These are phyloP conservation scores for Serinus canaria DNA, from an alignment of 2,113 vertebrate species.

Conservation along the genomic window DNA sequence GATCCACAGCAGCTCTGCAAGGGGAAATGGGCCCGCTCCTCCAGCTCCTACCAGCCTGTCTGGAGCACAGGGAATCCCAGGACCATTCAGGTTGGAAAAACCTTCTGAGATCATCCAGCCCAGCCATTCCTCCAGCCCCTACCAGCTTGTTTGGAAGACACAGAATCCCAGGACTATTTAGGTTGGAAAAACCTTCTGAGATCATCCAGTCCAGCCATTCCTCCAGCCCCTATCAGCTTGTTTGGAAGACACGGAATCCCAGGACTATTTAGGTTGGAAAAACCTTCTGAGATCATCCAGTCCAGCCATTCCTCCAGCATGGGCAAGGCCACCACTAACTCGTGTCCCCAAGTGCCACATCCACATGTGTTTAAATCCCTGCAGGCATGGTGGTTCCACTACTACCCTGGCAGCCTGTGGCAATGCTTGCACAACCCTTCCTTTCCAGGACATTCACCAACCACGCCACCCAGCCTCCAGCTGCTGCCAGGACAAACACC, in stretches of 20 bases:
- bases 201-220: background rate
- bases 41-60: background rate
- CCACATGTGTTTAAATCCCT: background rate
- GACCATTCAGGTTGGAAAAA: background rate
- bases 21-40: background rate
- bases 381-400: background rate
- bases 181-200: background rate
- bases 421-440: background rate
- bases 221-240: background rate
- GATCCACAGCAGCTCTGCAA: background rate
- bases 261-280: background rate
- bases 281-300: background rate
- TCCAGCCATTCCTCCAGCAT: background rate
- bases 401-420: background rate
- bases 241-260: background rate
- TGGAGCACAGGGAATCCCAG: background rate
- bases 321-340: background rate
- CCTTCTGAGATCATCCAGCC: background rate
- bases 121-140: background rate
- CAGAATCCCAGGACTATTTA: no score
- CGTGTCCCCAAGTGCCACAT: background rate
- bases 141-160: background rate
- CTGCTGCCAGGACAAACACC: background rate
- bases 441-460: background rate
- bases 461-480: rapidly evolving